A percentile compares a stretch with the other conserved stretches of the same genome.
phyloP scores from a whole-genome alignment of 1,140 invertebrate species.

The Calliphora vicina region DNA sequence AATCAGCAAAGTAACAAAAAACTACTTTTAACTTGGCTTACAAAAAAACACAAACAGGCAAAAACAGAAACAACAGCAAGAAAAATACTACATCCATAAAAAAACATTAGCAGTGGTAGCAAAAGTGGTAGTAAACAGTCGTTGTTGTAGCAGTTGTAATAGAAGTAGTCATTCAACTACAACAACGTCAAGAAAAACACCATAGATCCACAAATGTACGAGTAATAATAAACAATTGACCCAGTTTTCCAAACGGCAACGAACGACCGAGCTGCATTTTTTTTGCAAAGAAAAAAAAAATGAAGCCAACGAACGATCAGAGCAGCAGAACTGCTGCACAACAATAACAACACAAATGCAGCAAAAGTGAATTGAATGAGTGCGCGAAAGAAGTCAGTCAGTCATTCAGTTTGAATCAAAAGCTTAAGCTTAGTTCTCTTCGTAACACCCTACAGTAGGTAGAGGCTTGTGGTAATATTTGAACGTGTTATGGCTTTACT shows the following conservation, averaged over 20 bases:
- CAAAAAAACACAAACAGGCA: not conserved
- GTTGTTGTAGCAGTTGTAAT: conserved; percentile 49
- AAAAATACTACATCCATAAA: not conserved
- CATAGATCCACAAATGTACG: conserved; percentile 11
- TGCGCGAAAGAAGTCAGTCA: conserved; percentile 25
- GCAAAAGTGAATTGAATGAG: conserved; percentile 28
- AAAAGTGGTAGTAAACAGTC: conserved; percentile 25
- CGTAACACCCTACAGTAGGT: not conserved
- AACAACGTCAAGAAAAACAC: not conserved
- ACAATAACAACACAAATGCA: not conserved
- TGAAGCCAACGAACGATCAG: conserved; percentile 23
- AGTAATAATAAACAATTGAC: conserved; percentile 55
- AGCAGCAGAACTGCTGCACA: conserved; percentile 5
- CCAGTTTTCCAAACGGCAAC: conserved; percentile 61
- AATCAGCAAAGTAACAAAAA: conserved; percentile 36
- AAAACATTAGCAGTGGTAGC: conserved; percentile 16
- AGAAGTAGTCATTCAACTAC: conserved; percentile 42
- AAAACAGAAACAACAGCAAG: not conserved
- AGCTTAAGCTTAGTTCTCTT: conserved; percentile 27
- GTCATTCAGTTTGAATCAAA: conserved; percentile 20
- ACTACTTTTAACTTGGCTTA: conserved; percentile 42
- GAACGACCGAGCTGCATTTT: conserved; percentile 40
- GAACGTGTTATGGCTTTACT: no score
- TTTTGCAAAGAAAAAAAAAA: conserved; percentile 3
- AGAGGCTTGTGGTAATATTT: no score